Base-by-base conservation (phyloP, 2,113 vertebrate genomes). In the Lamprologus lemairii region DNA sequence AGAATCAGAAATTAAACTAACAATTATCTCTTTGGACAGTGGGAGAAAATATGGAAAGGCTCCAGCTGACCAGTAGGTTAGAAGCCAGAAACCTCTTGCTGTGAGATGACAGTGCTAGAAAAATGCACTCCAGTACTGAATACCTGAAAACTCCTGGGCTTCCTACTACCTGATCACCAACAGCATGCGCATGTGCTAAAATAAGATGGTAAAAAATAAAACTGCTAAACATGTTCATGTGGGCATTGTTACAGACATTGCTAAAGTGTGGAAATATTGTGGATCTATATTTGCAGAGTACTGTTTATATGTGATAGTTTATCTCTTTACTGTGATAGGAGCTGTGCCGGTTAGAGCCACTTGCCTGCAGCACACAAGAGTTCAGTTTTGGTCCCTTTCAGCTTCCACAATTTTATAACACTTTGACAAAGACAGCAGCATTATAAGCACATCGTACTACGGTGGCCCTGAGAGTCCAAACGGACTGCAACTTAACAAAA, bases 401-500 rank as follows among this genome's bases (percentile, higher is more conserved):
- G 3, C 17, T 35, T 63, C 31, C 58, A 35, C 0, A 35, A 63
- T 63, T 63, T 63, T 3, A 63, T 2, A 63, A 63, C 2, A 63
- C 58, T 7, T 35, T 63, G 31, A 63, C 9, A 31, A 37, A 33
- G 9, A 80, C 28, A 14, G 78, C n/a, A 55, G 12, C 31, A 37
- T 37, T 17, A 9, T 7, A 23, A 35, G 19, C 0, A 63, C 58
- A 60, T 31, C 2, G 14, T 31, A 60, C 8, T 60, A 31, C 2
- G 8, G 26, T 58, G 57, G 57, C 57, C 26, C 26, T 31, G 26
- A 17, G 57, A 31, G 57, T 0, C 55, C 55, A 58, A 58, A 58
- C 1, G 1, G 26, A 58, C 26, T 58, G 55, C 0, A 58, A 58
- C 13, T 2, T 28, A 28, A 58, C 0, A 28, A 58, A 58, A 28